A percentile compares a stretch with the other conserved stretches of the same genome.
These are phyloP conservation scores for Tenebrio molitor DNA, from an alignment of 1,140 invertebrate species.

Conservation along the genomic window DNA sequence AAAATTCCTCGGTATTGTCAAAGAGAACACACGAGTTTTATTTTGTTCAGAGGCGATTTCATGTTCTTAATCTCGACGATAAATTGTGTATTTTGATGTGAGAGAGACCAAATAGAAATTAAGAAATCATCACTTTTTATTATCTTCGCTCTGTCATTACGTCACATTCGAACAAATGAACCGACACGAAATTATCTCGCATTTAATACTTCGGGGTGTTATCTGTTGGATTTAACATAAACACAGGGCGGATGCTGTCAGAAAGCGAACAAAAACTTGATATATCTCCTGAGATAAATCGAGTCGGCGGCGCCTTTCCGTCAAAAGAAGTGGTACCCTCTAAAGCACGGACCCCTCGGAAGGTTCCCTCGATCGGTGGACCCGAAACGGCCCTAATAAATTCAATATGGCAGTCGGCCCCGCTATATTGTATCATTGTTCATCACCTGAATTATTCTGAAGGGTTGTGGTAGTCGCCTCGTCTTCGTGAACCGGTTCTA, in stretches of 20 bases:
- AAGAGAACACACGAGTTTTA: too few species aligned
- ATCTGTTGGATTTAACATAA: constrained; percentile 36
- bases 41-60: too few species aligned
- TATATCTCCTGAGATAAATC: constrained; percentile 19
- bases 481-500: constrained; percentile 8
- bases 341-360: constrained; percentile 4
- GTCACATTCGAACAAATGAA: constrained; percentile 15
- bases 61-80: too few species aligned
- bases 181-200: constrained; percentile 33
- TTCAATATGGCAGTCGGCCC: constrained; percentile 25
- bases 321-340: constrained; percentile 15
- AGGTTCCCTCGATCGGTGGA: not conserved
- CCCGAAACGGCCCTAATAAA: constrained; percentile 24
- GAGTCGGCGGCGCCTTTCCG: constrained; percentile 32
- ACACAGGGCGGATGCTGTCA: constrained; percentile 25
- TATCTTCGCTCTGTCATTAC: too few species aligned
- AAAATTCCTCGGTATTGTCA: not conserved
- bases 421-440: constrained; percentile 6
- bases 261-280: constrained; percentile 27
- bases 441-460: constrained; percentile 21
- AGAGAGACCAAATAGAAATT: too few species aligned
- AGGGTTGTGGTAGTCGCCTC: constrained; percentile 7
- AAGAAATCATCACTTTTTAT: too few species aligned
- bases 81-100: too few species aligned
- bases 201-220: constrained; percentile 30